phyloP scores from a whole-genome alignment of 2,797 vertebrate species.

The Lateolabrax maculatus region DNA sequence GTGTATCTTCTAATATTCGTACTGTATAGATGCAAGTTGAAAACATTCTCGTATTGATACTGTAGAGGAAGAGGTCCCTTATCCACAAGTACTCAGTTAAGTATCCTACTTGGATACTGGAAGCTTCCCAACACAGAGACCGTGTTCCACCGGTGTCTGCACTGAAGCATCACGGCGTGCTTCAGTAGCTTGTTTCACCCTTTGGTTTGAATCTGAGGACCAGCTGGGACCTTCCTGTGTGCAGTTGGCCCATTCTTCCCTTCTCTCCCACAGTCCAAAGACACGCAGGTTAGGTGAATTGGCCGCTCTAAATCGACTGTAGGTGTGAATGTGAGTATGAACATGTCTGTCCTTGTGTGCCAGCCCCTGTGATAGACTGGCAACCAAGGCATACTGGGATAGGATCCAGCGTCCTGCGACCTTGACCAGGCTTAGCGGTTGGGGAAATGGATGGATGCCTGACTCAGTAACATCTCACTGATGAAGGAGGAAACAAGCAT shows the following conservation, averaged over 20 bases:
- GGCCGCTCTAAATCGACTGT: conserved; percentile 29
- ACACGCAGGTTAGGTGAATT: conserved; percentile 40
- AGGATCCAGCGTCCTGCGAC: conserved; percentile 47
- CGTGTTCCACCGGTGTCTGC: not conserved
- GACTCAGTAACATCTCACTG: conserved; percentile 36
- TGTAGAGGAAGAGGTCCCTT: not conserved
- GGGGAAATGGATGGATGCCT: conserved; percentile 46
- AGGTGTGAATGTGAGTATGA: conserved; percentile 47
- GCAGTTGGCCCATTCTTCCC: conserved; percentile 33
- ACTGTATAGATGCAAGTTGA: too few relatives aligned
- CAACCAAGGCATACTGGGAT: conserved; percentile 43
- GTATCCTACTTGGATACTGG: not conserved
- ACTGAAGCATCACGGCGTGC: conserved; percentile 1
- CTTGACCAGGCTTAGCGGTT: conserved; percentile 54
- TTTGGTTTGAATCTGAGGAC: conserved; percentile 13
- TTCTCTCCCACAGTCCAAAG: conserved; percentile 33
- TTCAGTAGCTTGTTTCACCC: conserved; percentile 23
- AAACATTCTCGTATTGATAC: not conserved
- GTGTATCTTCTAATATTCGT: not conserved
- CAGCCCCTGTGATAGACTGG: conserved; percentile 53
- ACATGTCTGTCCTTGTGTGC: conserved; percentile 21
- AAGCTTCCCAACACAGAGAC: not conserved
- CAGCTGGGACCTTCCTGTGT: conserved; percentile 23
- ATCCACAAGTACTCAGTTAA: not conserved
- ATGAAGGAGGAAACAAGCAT: conserved; percentile 23